phyloP scores from a whole-genome alignment of 1,140 invertebrate species.

The Nephotettix cincticeps region DNA sequence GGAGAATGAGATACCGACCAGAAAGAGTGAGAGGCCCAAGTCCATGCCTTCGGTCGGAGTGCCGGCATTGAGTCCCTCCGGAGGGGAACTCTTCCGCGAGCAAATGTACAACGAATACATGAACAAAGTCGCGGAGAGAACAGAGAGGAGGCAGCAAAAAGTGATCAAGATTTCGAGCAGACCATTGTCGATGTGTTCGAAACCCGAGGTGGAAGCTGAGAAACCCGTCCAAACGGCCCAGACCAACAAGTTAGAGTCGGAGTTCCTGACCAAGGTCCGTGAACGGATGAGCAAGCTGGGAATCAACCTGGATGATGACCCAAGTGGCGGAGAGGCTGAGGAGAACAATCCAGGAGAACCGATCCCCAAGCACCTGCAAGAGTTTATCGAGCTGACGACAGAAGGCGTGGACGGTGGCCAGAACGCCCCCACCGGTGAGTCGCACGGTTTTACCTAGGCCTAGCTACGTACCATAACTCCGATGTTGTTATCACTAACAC shows the following conservation, averaged over 20 bases:
- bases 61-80: slow-evolving; percentile 45
- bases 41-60: slow-evolving; percentile 49
- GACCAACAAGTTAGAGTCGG: slow-evolving; percentile 34
- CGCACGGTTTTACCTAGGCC: not conserved
- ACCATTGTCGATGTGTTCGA: slow-evolving; percentile 35
- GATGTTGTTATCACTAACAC: slow-evolving; percentile 4
- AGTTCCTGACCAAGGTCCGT: slow-evolving; percentile 39
- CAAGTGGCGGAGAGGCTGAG: not conserved
- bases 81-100: slow-evolving; percentile 65
- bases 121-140: slow-evolving; percentile 71
- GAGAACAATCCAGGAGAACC: slow-evolving; percentile 33
- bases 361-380: slow-evolving; percentile 70
- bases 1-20: not conserved
- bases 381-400: slow-evolving; percentile 64
- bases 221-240: slow-evolving; percentile 21
- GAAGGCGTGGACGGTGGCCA: slow-evolving; percentile 44
- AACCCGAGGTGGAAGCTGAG: not conserved
- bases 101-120: slow-evolving; percentile 83
- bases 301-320: slow-evolving; percentile 42
- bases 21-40: slow-evolving; percentile 36
- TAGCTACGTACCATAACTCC: not conserved
- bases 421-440: not conserved
- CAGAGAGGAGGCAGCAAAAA: slow-evolving; percentile 72
- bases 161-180: slow-evolving; percentile 65
- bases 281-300: slow-evolving; percentile 58